Evolutionary conservation across 2,888 invertebrate species (phyloP).

Genomic region (Phyllotreta striolata): DNA sequence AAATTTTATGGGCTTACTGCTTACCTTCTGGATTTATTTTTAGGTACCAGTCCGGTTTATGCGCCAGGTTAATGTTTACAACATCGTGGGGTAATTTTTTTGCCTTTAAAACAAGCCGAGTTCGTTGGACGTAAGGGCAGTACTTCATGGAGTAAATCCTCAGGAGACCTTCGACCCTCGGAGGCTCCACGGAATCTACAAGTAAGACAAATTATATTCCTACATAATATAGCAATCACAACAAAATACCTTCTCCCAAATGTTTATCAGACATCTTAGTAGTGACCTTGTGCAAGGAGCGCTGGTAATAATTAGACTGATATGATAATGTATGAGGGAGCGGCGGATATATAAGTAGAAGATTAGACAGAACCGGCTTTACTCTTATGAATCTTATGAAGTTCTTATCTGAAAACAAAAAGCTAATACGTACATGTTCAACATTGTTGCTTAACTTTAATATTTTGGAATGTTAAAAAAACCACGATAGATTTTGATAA

Average conservation of each 20-base stretch:
- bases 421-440: too few relatives aligned
- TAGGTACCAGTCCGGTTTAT: slow-evolving; percentile 85
- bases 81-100: slow-evolving; percentile 79
- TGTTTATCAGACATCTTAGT: slow-evolving; percentile 20
- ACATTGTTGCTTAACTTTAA: too few relatives aligned
- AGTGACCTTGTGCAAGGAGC: background rate
- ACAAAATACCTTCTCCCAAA: slow-evolving; percentile 10
- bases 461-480: too few relatives aligned
- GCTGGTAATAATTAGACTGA: too few relatives aligned
- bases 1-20: background rate
- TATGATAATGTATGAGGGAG: too few relatives aligned
- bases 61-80: slow-evolving; percentile 75
- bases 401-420: too few relatives aligned
- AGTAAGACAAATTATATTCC: slow-evolving; percentile 18
- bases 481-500: too few relatives aligned
- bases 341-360: too few relatives aligned
- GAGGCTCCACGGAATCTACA: slow-evolving; percentile 72
- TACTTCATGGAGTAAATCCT: slow-evolving; percentile 85
- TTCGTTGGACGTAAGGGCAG: slow-evolving; percentile 83
- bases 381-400: too few relatives aligned
- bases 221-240: too few relatives aligned
- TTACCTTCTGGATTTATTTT: slow-evolving; percentile 69
- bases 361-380: too few relatives aligned
- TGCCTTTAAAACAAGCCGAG: slow-evolving; percentile 76
- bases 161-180: slow-evolving; percentile 68